phyloP scores from a whole-genome alignment of 2,113 vertebrate species.

The Indicator maculatus region DNA sequence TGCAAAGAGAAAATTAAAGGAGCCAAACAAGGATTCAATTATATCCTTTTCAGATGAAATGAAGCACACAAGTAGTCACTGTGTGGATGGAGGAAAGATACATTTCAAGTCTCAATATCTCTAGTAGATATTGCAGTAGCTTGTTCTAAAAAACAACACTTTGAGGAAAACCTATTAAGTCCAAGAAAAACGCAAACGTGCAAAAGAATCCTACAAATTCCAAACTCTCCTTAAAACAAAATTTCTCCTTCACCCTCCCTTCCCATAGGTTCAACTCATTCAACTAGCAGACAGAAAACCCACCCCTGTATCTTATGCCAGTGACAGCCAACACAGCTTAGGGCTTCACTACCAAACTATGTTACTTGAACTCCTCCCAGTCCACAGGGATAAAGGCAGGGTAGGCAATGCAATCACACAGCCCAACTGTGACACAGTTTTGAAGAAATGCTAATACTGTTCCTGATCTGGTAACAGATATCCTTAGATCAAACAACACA shows the following conservation, averaged over 20 bases:
- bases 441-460: background rate
- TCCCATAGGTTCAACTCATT: background rate
- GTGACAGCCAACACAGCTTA: background rate
- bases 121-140: background rate
- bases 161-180: constrained; percentile 16
- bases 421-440: too few species aligned
- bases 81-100: constrained; percentile 37
- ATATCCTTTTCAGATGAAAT: constrained; percentile 54
- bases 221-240: background rate
- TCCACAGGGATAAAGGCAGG: background rate
- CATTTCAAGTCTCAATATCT: background rate
- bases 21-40: constrained; percentile 50
- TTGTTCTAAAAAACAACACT: constrained; percentile 42
- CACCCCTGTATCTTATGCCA: background rate
- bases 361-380: background rate
- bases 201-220: background rate
- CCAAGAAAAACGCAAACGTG: background rate
- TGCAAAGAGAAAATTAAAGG: constrained; percentile 33
- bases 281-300: background rate
- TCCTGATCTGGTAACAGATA: background rate
- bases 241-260: background rate
- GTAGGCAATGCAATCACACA: background rate
- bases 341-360: background rate
- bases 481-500: background rate
- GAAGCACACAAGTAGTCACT: constrained; percentile 13